A percentile compares a stretch with the other conserved stretches of the same genome.
Conservation (phyloP, 2,888 invertebrate species). For the Ellobium chinense region DNA sequence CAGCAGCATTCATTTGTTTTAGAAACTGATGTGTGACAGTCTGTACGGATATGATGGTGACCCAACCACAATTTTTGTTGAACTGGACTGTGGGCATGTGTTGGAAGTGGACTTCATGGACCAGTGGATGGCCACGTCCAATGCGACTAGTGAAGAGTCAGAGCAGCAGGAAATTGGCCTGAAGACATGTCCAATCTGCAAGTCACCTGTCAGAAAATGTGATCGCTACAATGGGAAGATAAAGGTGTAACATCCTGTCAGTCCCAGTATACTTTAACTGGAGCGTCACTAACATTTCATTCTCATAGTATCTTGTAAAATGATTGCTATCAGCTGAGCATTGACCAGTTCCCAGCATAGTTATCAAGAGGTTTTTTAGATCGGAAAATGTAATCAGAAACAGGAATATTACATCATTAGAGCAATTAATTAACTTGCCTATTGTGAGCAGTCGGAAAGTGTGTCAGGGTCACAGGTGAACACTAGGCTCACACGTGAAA, state of each 20-base stretch:
- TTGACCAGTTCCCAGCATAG: no score
- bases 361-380: no score
- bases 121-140: slow-evolving; percentile 80
- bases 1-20: neutral
- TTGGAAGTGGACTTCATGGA: slow-evolving; percentile 77
- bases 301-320: no score
- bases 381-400: no score
- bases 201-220: slow-evolving; percentile 82
- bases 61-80: slow-evolving; percentile 79
- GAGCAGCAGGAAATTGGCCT: slow-evolving; percentile 19
- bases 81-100: slow-evolving; percentile 67
- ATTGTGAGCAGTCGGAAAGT: no score
- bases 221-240: slow-evolving; percentile 82
- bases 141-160: slow-evolving; percentile 55
- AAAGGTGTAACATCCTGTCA: slow-evolving; percentile 60
- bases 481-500: no score
- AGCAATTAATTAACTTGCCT: no score
- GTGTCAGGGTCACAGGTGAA: no score
- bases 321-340: no score
- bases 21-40: slow-evolving; percentile 50
- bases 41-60: slow-evolving; percentile 81
- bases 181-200: slow-evolving; percentile 82
- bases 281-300: no score
- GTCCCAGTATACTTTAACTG: no score
- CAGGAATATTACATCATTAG: no score